Conservation (phyloP, 2,113 vertebrate species). For the Cyprinodon brontotheroides region DNA sequence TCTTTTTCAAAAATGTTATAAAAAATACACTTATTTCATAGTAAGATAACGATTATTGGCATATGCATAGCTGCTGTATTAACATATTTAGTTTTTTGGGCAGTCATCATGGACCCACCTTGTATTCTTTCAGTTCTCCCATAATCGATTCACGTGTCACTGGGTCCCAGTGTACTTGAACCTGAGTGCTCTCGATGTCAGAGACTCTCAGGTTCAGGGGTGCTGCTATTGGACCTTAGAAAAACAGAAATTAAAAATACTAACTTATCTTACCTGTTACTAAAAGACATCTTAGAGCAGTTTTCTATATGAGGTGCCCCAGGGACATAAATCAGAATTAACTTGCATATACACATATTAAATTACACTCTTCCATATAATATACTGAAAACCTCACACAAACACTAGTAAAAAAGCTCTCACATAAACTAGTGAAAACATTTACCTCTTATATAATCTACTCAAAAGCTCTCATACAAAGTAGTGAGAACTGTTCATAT, state of each 20-base stretch:
- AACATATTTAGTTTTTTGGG: neutral
- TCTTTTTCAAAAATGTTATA: neutral
- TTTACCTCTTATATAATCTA: no score
- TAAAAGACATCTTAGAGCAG: neutral
- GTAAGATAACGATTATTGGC: neutral
- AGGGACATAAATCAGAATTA: no score
- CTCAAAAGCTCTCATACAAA: no score
- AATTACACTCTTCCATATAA: no score
- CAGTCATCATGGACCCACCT: slow-evolving; percentile 79
- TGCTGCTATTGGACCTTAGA: slow-evolving; percentile 86
- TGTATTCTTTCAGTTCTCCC: slow-evolving; percentile 94
- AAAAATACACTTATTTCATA: neutral
- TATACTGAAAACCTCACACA: no score
- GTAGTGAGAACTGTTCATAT: no score
- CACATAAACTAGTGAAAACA: no score
- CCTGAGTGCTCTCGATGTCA: slow-evolving; percentile 87
- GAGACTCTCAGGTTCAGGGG: slow-evolving; percentile 90
- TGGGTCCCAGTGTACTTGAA: slow-evolving; percentile 88
- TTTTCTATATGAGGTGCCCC: no score
- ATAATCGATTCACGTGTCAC: slow-evolving; percentile 87
- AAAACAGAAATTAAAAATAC: slow-evolving; percentile 22
- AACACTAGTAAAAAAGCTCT: no score
- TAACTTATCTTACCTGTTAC: neutral
- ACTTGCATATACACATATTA: no score
- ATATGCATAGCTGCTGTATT: neutral